Base-by-base conservation (phyloP, 2,797 vertebrate genomes). In the Spinibarbus caldwelli region DNA sequence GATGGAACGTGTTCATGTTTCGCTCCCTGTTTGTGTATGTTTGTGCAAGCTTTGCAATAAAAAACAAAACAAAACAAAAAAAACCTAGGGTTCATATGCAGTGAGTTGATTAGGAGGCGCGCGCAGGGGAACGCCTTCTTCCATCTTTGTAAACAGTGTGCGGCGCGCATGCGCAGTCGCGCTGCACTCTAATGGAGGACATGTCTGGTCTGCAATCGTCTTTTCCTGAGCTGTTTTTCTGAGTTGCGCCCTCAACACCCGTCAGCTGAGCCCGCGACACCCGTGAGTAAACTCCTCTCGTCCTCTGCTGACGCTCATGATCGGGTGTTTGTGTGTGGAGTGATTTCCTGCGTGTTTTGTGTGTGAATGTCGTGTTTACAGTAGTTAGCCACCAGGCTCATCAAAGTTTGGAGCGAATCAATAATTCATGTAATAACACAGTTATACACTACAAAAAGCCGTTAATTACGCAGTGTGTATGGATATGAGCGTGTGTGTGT, bases 131-230 rank as follows among this genome's bases (percentile, higher is more conserved):
- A 90, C 89, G 87, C 93, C 94, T 86, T 77, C 62, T 82, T 57
- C 59, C 82, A 78, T 70, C 43, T 77, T 90, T 95, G 94, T 96
- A 95, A 96, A 96, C 93, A 95, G 94, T 93, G 82, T 83, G 72
- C 82, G 93, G 72, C 82, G 93, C 76, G 95, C 95, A 93, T 95
- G 95, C 95, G 95, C 90, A 57, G 38, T 80, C 57, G 79, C 85
- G 84, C 85, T 88, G 38, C 78, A 78, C 87, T 94, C 88, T 92
- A 95, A 96, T 96, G 95, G 95, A 93, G 91, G 94, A 93, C 91
- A 88, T 89, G 87, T 76, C 86, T 85, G 89, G 76, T 87, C 87
- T 91, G 90, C 92, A 89, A 57, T 67, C 88, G 87, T 72, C 86
- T 81, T 91, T 91, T 90, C 86, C 83, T 82, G 85, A 89, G 64